These are phyloP conservation scores for Oceanodroma tethys DNA, from an alignment of 2,113 vertebrate genomes.

Conservation along the genomic window DNA sequence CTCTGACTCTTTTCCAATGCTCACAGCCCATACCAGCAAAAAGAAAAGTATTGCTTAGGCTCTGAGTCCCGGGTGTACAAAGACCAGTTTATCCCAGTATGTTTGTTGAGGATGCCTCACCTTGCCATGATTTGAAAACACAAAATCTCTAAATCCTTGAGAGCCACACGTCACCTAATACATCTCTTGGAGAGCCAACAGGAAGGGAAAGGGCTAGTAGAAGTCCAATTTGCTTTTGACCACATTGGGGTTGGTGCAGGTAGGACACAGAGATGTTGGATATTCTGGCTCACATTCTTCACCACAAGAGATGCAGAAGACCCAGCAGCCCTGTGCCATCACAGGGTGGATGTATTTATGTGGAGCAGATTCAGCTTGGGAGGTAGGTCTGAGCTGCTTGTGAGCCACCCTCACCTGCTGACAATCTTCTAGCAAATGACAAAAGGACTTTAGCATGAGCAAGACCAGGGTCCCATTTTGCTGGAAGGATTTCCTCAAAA, in stretches of 20 bases:
- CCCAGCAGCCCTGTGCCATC: rapidly evolving
- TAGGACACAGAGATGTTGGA: neutral
- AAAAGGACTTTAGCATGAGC: neutral
- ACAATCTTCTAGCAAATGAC: neutral
- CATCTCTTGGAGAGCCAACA: neutral
- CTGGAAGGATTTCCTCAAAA: neutral
- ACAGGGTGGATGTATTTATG: neutral
- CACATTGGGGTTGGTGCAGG: neutral
- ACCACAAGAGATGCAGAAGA: neutral
- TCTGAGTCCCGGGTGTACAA: neutral
- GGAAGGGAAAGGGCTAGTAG: neutral
- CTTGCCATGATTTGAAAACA: neutral
- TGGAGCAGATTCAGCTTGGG: neutral
- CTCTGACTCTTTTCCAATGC: neutral
- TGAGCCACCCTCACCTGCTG: neutral
- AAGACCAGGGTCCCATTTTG: neutral
- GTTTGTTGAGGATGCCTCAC: neutral
- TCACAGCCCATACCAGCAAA: neutral
- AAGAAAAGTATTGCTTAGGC: neutral
- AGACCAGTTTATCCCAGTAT: neutral
- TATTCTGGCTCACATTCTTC: neutral
- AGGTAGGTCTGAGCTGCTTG: neutral
- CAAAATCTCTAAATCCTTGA: neutral
- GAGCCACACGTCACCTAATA: neutral
- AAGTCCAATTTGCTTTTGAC: neutral